These are phyloP conservation scores for Enteromius viviparus DNA, from an alignment of 2,797 vertebrate genomes.

Conservation along the genomic window DNA sequence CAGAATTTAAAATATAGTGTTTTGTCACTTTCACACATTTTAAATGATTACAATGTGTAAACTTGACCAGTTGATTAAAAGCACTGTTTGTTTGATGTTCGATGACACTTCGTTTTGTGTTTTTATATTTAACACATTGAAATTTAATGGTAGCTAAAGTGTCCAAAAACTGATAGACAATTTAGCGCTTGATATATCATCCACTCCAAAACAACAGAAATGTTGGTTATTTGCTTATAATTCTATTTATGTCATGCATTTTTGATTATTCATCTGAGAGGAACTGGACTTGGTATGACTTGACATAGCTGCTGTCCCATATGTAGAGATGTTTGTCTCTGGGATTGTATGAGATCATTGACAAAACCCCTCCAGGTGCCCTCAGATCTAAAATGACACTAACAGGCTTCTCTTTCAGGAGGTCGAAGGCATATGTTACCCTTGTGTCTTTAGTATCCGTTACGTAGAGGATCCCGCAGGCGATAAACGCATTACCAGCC, in stretches of 20 bases:
- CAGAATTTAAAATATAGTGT: too few relatives aligned
- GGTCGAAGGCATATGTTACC: slow-evolving; percentile 89
- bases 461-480: slow-evolving; percentile 89
- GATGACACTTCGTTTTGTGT: not conserved
- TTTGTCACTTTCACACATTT: too few relatives aligned
- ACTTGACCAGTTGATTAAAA: not conserved
- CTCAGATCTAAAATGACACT: slow-evolving; percentile 86
- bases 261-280: slow-evolving; percentile 73
- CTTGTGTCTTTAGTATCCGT: slow-evolving; percentile 89
- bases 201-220: not conserved
- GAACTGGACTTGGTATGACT: slow-evolving; percentile 84
- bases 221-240: not conserved
- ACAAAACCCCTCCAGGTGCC: slow-evolving; percentile 82
- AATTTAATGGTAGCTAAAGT: not conserved
- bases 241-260: not conserved
- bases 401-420: slow-evolving; percentile 84
- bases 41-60: too few relatives aligned
- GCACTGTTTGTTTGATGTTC: not conserved
- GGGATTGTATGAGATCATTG: slow-evolving; percentile 93
- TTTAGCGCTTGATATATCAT: not conserved
- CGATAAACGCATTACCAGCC: slow-evolving; percentile 91
- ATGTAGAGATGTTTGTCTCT: slow-evolving; percentile 86
- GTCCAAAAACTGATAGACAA: not conserved
- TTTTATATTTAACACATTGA: not conserved
- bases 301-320: slow-evolving; percentile 88